Base-by-base conservation (phyloP, 2,797 vertebrate genomes). In the Myotis myotis region DNA sequence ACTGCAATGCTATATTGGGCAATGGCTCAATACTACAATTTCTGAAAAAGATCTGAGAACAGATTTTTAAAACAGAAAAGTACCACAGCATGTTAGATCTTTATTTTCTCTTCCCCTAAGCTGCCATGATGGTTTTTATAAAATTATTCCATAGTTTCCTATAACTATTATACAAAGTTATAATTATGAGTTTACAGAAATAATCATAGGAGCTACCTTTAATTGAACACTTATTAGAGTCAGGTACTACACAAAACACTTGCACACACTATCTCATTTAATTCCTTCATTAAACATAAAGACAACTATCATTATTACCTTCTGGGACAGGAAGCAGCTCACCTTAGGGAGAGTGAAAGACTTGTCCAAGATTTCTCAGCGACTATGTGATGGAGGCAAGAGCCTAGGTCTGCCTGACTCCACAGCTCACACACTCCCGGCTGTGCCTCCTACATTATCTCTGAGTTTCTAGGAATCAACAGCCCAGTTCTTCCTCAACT, bases 11-110 rank as follows among this genome's bases (percentile, higher is more conserved):
- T 90, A 90, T 3, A 79, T 87, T 82, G 16, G 16, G 57, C 30
- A 95, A 70, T 71, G n/a, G 20, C 17, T 93, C 33, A 57, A 71
- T 78, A 68, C 30, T 60, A 64, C 17, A 87, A 79, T 62, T 93
- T 95, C n/a, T 44, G 8, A 74, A 82, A 83, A 94, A 72, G 10
- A 57, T 38, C 36, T 90, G 36, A 72, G 36, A 44, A 62, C 36
- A 87, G 47, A 30, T 80, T 96, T 60, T 71, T 66, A 66, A 47
- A 75, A 68, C 12, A 93, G n/a, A 92, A 95, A 91, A 71, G 9
- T 74, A 36, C 3, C 22, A 75, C 2, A 92, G 23, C 8, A 76
- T 25, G 17, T 84, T 81, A 11, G 81, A 30, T 49, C 47, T 87
- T 92, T 87, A 91, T 91, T 93, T 83, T 72, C 19, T 95, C 87